A percentile compares a stretch with the other conserved stretches of the same genome.
phyloP scores from a whole-genome alignment of 2,797 vertebrate genomes.

The Molossus alvarezi region DNA sequence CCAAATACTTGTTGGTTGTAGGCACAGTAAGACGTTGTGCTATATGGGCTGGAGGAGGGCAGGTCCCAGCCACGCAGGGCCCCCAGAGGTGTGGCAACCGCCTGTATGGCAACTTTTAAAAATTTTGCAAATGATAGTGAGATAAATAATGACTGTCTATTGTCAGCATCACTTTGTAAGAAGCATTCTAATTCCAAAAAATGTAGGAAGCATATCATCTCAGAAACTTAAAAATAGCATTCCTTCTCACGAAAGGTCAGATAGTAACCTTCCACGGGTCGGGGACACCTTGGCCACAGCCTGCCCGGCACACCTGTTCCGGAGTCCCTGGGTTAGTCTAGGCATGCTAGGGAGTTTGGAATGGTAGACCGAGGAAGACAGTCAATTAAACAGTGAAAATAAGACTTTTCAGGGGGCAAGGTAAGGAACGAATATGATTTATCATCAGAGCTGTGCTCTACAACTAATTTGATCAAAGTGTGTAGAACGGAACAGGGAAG shows the following conservation, averaged over 20 bases:
- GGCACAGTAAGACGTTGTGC: slow-evolving; percentile 92
- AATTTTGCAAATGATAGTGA: slow-evolving; percentile 40
- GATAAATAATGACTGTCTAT: slow-evolving; percentile 46
- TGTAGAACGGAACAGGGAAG: neutral
- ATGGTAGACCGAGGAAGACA: neutral
- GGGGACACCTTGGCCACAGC: neutral
- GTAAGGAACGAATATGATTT: neutral
- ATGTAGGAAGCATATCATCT: neutral
- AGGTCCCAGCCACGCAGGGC: neutral
- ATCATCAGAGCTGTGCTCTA: slow-evolving; percentile 16
- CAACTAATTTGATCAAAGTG: neutral
- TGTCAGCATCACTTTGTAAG: slow-evolving; percentile 11
- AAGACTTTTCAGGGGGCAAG: neutral
- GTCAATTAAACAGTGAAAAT: slow-evolving; percentile 14
- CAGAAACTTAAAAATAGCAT: slow-evolving; percentile 27
- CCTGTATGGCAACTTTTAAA: neutral
- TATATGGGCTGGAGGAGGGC: slow-evolving; percentile 82
- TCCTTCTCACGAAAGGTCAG: neutral
- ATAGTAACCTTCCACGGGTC: neutral
- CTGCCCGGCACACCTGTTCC: neutral
- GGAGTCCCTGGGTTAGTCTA: neutral
- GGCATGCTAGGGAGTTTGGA: neutral
- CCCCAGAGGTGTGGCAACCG: neutral
- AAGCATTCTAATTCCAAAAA: slow-evolving; percentile 61
- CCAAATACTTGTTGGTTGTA: slow-evolving; percentile 90